These are phyloP conservation scores for Drosophila hawaiiensis DNA, from an alignment of 2,888 invertebrate species.

Conservation along the genomic window DNA sequence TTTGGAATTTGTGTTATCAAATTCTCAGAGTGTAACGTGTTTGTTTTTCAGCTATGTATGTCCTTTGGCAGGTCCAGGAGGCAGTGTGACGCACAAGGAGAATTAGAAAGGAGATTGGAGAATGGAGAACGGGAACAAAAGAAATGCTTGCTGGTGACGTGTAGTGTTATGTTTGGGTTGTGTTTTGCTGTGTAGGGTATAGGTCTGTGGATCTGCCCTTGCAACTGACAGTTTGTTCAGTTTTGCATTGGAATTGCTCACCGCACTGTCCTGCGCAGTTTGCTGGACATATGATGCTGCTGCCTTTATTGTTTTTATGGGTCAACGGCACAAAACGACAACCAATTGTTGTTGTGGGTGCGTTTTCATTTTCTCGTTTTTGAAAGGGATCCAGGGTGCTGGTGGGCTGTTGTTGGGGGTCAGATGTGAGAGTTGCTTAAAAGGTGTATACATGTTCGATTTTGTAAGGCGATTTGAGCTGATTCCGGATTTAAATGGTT, in stretches of 20 bases:
- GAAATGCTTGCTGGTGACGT: slow-evolving; percentile 54
- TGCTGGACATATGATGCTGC: slow-evolving; percentile 25
- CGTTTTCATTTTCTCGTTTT: slow-evolving; percentile 18
- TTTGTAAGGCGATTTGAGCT: slow-evolving; percentile 47
- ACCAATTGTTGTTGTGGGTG: slow-evolving; percentile 50
- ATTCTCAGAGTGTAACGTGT: neutral
- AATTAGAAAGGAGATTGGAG: slow-evolving; percentile 4
- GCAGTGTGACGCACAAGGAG: slow-evolving; percentile 18
- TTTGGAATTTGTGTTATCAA: neutral
- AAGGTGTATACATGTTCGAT: slow-evolving; percentile 49
- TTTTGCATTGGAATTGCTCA: slow-evolving; percentile 63
- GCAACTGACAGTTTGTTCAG: slow-evolving; percentile 75
- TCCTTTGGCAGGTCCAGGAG: slow-evolving; percentile 9
- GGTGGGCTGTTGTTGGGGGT: neutral
- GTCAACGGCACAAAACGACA: slow-evolving; percentile 66
- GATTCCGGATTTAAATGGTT: slow-evolving; percentile 47
- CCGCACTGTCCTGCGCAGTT: slow-evolving; percentile 11
- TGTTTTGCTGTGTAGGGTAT: slow-evolving; percentile 9
- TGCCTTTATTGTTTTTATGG: slow-evolving; percentile 62
- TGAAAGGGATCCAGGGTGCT: neutral
- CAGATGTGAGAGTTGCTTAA: slow-evolving; percentile 32
- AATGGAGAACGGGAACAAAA: slow-evolving; percentile 28
- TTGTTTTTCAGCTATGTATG: slow-evolving; percentile 12
- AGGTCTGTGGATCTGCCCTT: slow-evolving; percentile 36
- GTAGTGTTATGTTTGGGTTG: slow-evolving; percentile 43